Conservation (phyloP, 2,888 invertebrate species). For the Pomacea canaliculata region DNA sequence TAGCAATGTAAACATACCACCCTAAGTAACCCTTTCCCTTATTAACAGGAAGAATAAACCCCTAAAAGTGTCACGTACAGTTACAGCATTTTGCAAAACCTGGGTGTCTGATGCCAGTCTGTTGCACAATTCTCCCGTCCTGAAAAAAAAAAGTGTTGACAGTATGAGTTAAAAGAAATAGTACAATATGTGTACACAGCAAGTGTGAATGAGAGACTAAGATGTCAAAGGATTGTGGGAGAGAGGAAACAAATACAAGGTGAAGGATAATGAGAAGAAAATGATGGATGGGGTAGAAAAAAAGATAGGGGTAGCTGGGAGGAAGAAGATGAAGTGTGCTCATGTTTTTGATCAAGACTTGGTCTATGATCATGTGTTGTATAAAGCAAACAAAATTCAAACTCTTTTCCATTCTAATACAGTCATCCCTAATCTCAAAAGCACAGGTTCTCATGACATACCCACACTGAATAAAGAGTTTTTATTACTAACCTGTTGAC, state of each 20-base stretch:
- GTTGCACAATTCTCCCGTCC: slow-evolving; percentile 68
- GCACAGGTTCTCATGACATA: too few relatives aligned
- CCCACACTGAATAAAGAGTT: too few relatives aligned
- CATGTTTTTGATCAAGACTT: background rate
- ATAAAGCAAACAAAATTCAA: too few relatives aligned
- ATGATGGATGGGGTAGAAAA: too few relatives aligned
- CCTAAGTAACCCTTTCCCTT: too few relatives aligned
- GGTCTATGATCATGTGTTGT: background rate
- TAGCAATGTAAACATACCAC: too few relatives aligned
- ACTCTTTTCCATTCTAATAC: too few relatives aligned
- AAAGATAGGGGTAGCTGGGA: too few relatives aligned
- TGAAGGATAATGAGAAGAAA: too few relatives aligned
- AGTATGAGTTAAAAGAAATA: background rate
- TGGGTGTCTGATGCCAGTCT: slow-evolving; percentile 67
- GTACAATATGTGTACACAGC: background rate
- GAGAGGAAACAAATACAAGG: background rate
- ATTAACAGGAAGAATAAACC: background rate
- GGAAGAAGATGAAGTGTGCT: background rate
- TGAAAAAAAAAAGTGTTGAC: slow-evolving; percentile 33
- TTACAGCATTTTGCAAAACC: slow-evolving; percentile 67
- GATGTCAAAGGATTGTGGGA: background rate
- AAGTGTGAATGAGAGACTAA: background rate
- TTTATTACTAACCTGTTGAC: slow-evolving; percentile 53
- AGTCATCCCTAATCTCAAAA: too few relatives aligned
- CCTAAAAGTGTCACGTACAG: slow-evolving; percentile 46